Conservation (phyloP, 2,113 vertebrate species). For the Oreocharis arfaki region DNA sequence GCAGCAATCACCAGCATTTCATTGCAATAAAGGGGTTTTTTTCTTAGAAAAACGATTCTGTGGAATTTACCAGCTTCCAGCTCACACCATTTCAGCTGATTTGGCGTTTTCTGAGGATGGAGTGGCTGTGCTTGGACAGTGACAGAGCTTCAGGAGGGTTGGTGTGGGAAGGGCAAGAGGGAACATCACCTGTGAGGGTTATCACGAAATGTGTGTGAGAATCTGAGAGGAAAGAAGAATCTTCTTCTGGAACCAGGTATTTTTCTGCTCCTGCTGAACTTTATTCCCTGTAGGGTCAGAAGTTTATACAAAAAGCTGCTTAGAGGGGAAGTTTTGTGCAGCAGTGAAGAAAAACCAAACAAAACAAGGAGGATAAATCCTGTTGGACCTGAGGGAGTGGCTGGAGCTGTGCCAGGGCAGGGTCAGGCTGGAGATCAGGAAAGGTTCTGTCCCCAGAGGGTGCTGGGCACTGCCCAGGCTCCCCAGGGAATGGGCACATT, state of each 20-base stretch:
- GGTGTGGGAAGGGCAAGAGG: neutral
- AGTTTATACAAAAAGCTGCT: neutral
- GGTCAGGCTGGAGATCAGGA: accelerated
- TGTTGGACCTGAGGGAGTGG: neutral
- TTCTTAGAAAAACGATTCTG: neutral
- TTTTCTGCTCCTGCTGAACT: neutral
- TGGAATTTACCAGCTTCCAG: neutral
- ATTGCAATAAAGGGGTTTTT: neutral
- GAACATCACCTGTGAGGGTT: neutral
- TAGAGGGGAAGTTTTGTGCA: neutral
- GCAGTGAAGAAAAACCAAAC: neutral
- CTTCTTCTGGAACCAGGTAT: accelerated
- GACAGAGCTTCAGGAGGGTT: neutral
- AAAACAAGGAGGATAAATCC: neutral
- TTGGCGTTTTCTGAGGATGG: neutral
- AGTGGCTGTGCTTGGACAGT: neutral
- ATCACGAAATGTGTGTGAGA: neutral
- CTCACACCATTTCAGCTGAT: neutral
- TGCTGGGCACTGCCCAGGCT: neutral
- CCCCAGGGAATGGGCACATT: neutral
- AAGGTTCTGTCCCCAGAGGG: neutral
- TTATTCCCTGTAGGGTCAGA: neutral
- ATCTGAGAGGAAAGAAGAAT: neutral
- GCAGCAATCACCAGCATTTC: neutral
- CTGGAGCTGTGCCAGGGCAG: neutral